These are phyloP conservation scores for Caenorhabditis latens DNA, from an alignment of 1,140 invertebrate species.

Conservation along the genomic window DNA sequence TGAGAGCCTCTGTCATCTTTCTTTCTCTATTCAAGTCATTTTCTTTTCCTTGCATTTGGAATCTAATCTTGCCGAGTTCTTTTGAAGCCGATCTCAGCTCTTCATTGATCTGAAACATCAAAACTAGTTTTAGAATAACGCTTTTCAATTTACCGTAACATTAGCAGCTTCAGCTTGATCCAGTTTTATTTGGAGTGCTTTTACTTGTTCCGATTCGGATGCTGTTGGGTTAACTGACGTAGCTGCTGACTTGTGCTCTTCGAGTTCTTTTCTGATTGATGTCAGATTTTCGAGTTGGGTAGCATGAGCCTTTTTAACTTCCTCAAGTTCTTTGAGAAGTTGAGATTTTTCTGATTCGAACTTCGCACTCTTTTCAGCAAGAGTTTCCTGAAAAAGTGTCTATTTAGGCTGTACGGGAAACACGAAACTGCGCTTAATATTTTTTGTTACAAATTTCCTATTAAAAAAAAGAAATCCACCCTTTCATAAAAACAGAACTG, in stretches of 20 bases:
- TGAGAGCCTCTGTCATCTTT: conserved; percentile 56
- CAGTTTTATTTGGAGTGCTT: conserved; percentile 67
- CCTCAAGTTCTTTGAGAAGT: conserved; percentile 60
- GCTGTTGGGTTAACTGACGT: conserved; percentile 45
- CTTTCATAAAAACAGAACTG: too few relatives aligned
- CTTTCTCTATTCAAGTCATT: conserved; percentile 57
- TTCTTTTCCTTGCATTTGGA: conserved; percentile 56
- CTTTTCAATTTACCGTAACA: background rate
- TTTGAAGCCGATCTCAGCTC: conserved; percentile 58
- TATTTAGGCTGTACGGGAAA: background rate
- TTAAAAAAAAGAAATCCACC: too few relatives aligned
- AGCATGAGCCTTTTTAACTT: conserved; percentile 58
- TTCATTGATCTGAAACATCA: conserved; percentile 55
- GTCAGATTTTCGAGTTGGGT: conserved; percentile 4
- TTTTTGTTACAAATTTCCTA: too few relatives aligned
- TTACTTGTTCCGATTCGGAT: conserved; percentile 64
- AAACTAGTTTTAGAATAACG: background rate
- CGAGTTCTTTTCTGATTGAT: conserved; percentile 59
- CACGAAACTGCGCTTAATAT: too few relatives aligned
- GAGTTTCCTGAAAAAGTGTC: background rate
- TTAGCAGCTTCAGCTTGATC: conserved; percentile 45
- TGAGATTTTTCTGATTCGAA: conserved; percentile 53
- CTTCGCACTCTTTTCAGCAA: conserved; percentile 23
- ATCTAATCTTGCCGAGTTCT: conserved; percentile 54
- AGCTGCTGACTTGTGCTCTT: conserved; percentile 71